These are phyloP conservation scores for Nothobranchius kuhntae DNA, from an alignment of 2,113 vertebrate species.

Conservation along the genomic window DNA sequence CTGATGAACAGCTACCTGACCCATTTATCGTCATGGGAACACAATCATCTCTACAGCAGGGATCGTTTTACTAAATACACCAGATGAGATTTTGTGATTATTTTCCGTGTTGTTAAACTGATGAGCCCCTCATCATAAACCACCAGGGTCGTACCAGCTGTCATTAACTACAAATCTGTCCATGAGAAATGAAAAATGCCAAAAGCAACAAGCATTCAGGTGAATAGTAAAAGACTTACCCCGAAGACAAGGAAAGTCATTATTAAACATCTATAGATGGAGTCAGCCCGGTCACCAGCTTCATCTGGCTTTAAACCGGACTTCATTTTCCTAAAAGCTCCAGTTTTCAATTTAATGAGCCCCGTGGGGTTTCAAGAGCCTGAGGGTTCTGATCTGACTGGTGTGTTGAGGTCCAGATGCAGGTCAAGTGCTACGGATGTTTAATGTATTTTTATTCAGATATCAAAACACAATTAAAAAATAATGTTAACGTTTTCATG, in stretches of 20 bases:
- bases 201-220: conserved; percentile 7
- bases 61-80: background rate
- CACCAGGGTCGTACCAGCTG: conserved; percentile 4
- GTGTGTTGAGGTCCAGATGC: too few relatives aligned
- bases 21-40: conserved; percentile 37
- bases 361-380: background rate
- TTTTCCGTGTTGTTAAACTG: conserved; percentile 13
- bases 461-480: too few relatives aligned
- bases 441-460: too few relatives aligned
- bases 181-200: conserved; percentile 3
- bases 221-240: conserved; percentile 24
- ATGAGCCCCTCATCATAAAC: conserved; percentile 23
- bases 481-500: too few relatives aligned
- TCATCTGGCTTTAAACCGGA: conserved; percentile 6
- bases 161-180: background rate
- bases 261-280: background rate
- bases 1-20: conserved; percentile 47
- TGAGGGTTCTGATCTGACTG: too few relatives aligned
- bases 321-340: conserved; percentile 14
- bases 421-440: too few relatives aligned
- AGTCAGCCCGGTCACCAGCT: too few relatives aligned
- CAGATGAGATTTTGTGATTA: conserved; percentile 22
- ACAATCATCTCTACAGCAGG: conserved; percentile 1
- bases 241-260: conserved; percentile 9
- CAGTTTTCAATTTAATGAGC: conserved; percentile 44